phyloP scores from a whole-genome alignment of 2,797 vertebrate genomes.

The Eulemur mongoz region DNA sequence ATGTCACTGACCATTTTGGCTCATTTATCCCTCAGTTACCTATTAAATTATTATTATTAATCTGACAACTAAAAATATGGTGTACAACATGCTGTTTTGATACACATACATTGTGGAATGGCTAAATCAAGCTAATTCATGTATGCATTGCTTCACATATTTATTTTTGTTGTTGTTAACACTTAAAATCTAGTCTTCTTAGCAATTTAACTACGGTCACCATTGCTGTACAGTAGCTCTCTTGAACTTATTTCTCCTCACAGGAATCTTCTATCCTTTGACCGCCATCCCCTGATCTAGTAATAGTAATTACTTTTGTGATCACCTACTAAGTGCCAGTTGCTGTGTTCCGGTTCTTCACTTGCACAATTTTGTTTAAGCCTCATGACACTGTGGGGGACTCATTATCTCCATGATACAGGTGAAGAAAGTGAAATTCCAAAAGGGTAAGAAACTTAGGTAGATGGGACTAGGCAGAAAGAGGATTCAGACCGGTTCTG shows the following conservation, averaged over 20 bases:
- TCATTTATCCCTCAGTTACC: neutral
- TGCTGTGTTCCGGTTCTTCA: neutral
- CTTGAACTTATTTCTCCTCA: neutral
- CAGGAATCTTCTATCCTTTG: neutral
- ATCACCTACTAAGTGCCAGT: neutral
- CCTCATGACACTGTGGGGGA: rapidly evolving
- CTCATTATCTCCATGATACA: neutral
- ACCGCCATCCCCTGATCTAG: neutral
- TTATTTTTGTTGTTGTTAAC: neutral
- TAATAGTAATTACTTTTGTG: neutral
- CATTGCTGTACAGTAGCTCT: neutral
- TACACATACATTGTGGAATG: neutral
- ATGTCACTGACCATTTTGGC: neutral
- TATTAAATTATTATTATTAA: neutral
- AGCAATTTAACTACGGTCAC: neutral
- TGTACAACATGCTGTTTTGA: neutral
- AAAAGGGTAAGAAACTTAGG: neutral
- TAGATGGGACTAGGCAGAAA: neutral
- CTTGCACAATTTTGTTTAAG: neutral
- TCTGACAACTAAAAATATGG: neutral
- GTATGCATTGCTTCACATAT: neutral
- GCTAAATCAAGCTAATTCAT: neutral
- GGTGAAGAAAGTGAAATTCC: neutral
- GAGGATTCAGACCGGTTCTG: neutral
- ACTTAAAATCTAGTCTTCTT: neutral